Percentiles rank a stretch among this genome's conserved stretches.
These are phyloP conservation scores for Choreutis nemorana DNA, from an alignment of 2,888 invertebrate genomes.

Conservation along the genomic window DNA sequence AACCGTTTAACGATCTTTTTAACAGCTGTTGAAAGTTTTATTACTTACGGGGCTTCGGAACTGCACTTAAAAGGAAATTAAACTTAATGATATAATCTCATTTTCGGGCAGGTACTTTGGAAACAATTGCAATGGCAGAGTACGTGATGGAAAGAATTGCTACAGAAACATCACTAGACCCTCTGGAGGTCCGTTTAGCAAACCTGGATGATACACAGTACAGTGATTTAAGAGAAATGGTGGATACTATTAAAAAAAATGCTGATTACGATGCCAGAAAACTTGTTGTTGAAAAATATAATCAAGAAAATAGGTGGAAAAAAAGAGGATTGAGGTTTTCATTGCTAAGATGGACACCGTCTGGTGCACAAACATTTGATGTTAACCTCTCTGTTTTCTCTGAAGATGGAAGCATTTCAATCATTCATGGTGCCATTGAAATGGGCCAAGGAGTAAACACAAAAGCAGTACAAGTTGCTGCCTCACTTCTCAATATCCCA, in stretches of 20 bases:
- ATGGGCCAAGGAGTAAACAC: constrained; percentile 80
- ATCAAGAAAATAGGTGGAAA: constrained; percentile 74
- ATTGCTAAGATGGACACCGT: constrained; percentile 67
- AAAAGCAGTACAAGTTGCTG: constrained; percentile 71
- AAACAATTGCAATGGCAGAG: constrained; percentile 65
- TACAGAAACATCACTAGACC: constrained; percentile 54
- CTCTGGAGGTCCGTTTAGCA: constrained; percentile 55
- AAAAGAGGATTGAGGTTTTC: constrained; percentile 71
- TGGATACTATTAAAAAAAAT: constrained; percentile 54
- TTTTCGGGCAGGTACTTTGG: constrained; percentile 41
- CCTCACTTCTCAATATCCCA: constrained; percentile 69
- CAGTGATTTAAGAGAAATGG: constrained; percentile 38
- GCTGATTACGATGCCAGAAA: constrained; percentile 58
- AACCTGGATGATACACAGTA: constrained; percentile 42
- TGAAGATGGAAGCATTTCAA: constrained; percentile 69
- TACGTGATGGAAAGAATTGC: constrained; percentile 72
- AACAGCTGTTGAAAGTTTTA: no score
- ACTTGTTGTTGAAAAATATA: constrained; percentile 55
- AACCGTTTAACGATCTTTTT: no score
- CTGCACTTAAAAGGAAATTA: no score
- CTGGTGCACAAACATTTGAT: constrained; percentile 24
- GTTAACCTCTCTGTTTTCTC: constrained; percentile 68
- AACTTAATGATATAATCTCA: no score
- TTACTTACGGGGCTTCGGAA: no score
- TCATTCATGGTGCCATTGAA: constrained; percentile 71